Conservation (phyloP, 2,797 vertebrate species). For the Ctenopoma multispine region DNA sequence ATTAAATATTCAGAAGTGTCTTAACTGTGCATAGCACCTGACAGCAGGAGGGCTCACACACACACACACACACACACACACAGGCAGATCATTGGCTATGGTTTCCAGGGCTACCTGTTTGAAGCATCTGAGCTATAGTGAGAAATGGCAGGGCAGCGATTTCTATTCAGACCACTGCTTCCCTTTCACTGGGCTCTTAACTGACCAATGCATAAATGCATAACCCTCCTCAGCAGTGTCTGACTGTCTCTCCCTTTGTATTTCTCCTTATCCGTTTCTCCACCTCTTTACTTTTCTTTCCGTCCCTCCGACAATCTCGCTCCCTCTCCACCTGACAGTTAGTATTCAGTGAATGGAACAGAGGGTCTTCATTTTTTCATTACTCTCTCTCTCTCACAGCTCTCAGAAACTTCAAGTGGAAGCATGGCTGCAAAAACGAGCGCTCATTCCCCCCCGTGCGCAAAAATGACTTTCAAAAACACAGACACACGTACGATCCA, state of each 20-base stretch:
- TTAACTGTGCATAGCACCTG: slow-evolving; percentile 80
- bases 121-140: slow-evolving; percentile 62
- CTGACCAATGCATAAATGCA: slow-evolving; percentile 78
- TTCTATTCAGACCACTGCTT: slow-evolving; percentile 68
- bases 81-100: slow-evolving; percentile 37
- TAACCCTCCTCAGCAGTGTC: slow-evolving; percentile 52
- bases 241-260: slow-evolving; percentile 50
- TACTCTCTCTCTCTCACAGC: slow-evolving; percentile 43
- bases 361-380: slow-evolving; percentile 61
- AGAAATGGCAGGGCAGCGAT: slow-evolving; percentile 73
- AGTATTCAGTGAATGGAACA: slow-evolving; percentile 61
- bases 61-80: slow-evolving; percentile 20
- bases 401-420: slow-evolving; percentile 54
- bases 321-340: slow-evolving; percentile 39
- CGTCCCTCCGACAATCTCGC: not conserved
- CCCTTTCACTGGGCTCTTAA: slow-evolving; percentile 61
- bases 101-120: slow-evolving; percentile 79
- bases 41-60: slow-evolving; percentile 74
- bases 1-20: slow-evolving; percentile 84
- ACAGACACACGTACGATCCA: not conserved
- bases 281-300: slow-evolving; percentile 40
- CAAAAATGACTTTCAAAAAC: slow-evolving; percentile 44
- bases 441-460: not conserved
- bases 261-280: slow-evolving; percentile 30
- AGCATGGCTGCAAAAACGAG: slow-evolving; percentile 29